Evolutionary conservation across 1,140 invertebrate genomes (phyloP).

Genomic region (Trichoplusia ni): DNA sequence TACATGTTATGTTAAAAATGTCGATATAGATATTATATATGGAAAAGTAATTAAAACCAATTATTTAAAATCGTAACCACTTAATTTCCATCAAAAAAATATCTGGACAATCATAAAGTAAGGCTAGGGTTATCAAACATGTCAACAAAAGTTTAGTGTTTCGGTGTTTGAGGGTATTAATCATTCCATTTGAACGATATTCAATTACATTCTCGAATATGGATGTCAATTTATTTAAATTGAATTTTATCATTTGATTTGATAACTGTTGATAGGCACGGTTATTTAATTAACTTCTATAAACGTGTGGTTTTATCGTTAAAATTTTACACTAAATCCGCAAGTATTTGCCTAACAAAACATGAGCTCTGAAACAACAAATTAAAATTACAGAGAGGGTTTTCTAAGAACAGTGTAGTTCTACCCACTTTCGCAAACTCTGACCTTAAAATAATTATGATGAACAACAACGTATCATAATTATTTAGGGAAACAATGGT

Average conservation of each 20-base stretch:
- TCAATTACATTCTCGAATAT: slow-evolving; percentile 1
- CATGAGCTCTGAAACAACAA: no score
- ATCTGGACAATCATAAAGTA: slow-evolving; percentile 16
- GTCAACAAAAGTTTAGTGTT: neutral
- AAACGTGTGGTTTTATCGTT: neutral
- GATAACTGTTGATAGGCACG: slow-evolving; percentile 1
- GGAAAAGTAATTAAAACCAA: slow-evolving; percentile 10
- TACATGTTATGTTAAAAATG: no score
- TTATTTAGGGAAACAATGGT: neutral
- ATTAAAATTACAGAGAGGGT: no score
- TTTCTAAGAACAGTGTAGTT: no score
- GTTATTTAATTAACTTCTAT: slow-evolving; percentile 13
- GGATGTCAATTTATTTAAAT: slow-evolving; percentile 13
- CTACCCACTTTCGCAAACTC: no score
- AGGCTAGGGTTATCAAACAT: slow-evolving; percentile 6
- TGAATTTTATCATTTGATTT: slow-evolving; percentile 13
- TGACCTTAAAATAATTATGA: no score
- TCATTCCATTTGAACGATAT: slow-evolving; percentile 16
- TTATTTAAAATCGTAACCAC: slow-evolving; percentile 19
- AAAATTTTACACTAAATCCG: neutral
- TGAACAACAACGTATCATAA: neutral
- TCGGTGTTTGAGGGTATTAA: slow-evolving; percentile 5
- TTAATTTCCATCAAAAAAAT: slow-evolving; percentile 26
- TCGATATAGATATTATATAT: no score
- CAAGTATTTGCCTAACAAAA: no score